Conservation (phyloP, 2,797 vertebrate genomes). For the Prionace glauca region DNA sequence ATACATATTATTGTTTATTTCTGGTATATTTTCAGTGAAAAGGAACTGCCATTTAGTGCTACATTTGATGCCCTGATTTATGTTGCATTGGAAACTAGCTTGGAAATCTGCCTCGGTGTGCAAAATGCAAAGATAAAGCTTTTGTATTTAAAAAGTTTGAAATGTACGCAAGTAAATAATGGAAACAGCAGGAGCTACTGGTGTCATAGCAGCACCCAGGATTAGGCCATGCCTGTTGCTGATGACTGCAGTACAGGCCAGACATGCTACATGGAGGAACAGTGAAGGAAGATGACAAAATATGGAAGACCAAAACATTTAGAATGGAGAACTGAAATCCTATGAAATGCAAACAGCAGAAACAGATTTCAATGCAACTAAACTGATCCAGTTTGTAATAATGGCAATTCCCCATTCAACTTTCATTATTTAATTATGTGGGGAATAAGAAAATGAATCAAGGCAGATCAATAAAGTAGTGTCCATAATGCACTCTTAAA, state of each 20-base stretch:
- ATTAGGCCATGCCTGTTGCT: neutral
- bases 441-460: neutral
- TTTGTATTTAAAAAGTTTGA: neutral
- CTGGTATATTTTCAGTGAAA: neutral
- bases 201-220: neutral
- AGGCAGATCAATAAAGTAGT: neutral
- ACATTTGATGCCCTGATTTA: neutral
- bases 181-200: neutral
- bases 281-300: neutral
- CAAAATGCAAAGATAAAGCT: neutral
- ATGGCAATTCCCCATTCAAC: neutral
- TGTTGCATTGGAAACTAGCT: neutral
- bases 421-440: neutral
- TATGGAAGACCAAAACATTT: neutral
- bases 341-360: neutral
- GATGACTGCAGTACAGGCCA: neutral
- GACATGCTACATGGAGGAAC: neutral
- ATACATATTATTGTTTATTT: neutral
- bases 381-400: neutral
- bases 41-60: neutral
- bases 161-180: neutral
- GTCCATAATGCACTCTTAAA: neutral
- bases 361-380: neutral
- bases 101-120: neutral
- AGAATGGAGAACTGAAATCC: neutral